Conservation (phyloP, 2,888 invertebrate genomes). For the Melanostoma scalare region DNA sequence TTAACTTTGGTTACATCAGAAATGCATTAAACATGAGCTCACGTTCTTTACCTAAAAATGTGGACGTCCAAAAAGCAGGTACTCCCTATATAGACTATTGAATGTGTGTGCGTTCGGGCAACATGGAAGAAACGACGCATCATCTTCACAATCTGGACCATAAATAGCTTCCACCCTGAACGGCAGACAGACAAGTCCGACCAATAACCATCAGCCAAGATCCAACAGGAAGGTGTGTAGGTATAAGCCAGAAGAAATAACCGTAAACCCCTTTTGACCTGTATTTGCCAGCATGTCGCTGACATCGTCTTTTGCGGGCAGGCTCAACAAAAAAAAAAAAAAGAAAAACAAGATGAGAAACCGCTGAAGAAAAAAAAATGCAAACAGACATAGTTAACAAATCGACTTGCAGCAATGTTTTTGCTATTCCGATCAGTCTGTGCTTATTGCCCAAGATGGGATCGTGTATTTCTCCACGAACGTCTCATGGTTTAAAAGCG, state of each 20-base stretch:
- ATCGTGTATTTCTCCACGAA: neutral
- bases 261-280: conserved; percentile 72
- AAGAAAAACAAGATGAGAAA: conserved; percentile 13
- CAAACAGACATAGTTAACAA: conserved; percentile 33
- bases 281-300: conserved; percentile 55
- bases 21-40: conserved; percentile 60
- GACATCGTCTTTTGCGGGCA: conserved; percentile 13
- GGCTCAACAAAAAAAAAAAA: neutral
- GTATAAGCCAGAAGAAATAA: conserved; percentile 59
- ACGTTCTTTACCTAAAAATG: conserved; percentile 9
- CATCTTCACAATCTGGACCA: conserved; percentile 55
- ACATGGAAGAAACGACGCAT: conserved; percentile 17
- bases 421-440: conserved; percentile 50
- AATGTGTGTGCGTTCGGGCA: conserved; percentile 14
- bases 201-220: conserved; percentile 8
- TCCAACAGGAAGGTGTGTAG: conserved; percentile 46
- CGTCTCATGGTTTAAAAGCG: conserved; percentile 22
- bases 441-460: conserved; percentile 30
- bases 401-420: conserved; percentile 46
- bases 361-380: neutral
- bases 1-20: conserved; percentile 59
- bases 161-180: conserved; percentile 52
- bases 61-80: conserved; percentile 35
- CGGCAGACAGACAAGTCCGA: conserved; percentile 30
- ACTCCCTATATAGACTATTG: conserved; percentile 16